Conservation (phyloP, 2,113 vertebrate genomes). For the Leptobrachium leishanense region DNA sequence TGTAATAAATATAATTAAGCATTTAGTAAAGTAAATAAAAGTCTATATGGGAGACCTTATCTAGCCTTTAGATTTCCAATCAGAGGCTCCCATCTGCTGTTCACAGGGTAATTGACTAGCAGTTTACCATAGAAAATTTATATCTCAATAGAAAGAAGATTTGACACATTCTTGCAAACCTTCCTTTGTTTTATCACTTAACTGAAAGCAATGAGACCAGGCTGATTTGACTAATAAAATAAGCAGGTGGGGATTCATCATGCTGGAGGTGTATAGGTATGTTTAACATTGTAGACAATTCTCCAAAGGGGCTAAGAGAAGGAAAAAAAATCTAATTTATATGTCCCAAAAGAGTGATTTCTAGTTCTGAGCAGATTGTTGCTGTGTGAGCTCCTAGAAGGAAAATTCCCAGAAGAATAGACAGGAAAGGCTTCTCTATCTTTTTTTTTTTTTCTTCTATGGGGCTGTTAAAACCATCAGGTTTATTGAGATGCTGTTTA, state of each 20-base stretch:
- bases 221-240: conserved; percentile 50
- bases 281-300: conserved; percentile 59
- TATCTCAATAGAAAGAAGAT: conserved; percentile 41
- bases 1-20: no score
- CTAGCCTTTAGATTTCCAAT: no score
- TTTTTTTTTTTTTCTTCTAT: conserved; percentile 47
- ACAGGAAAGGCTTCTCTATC: conserved; percentile 43
- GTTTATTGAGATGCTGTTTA: conserved; percentile 53
- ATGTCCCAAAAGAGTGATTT: conserved; percentile 67
- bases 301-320: conserved; percentile 59
- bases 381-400: conserved; percentile 68
- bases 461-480: conserved; percentile 63
- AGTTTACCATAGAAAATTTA: conserved; percentile 51
- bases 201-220: background rate
- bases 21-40: no score
- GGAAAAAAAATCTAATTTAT: conserved; percentile 63
- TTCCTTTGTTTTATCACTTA: conserved; percentile 48
- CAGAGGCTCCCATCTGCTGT: conserved; percentile 19
- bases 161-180: conserved; percentile 30
- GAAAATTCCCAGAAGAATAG: conserved; percentile 62
- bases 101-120: conserved; percentile 26
- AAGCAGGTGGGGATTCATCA: conserved; percentile 35
- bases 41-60: no score
- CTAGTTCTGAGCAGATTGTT: conserved; percentile 66
- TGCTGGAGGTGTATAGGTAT: conserved; percentile 54